Base-by-base conservation (phyloP, 2,797 vertebrate genomes). In the Phaenicophaeus curvirostris region DNA sequence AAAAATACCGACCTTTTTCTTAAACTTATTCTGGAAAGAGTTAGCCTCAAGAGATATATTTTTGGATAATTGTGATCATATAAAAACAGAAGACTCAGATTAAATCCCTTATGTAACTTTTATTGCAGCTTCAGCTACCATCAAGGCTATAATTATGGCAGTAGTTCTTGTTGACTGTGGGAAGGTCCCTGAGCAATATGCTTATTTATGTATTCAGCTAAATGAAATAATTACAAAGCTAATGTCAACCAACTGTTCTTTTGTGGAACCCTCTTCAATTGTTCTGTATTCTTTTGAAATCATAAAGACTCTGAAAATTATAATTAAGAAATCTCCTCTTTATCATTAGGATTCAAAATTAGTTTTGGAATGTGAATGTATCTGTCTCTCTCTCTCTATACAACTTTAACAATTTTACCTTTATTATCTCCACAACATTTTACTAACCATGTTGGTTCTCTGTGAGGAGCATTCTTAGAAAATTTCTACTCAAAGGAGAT, bases 141-240 rank as follows among this genome's bases (percentile, higher is more conserved):
- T 24, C 42, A 95, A 96, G 63, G 63, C 84, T 94, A 16, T 96
- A 96, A 94, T 96, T 95, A 92, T 69, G 71, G 80, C 66, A 85
- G 35, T 75, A 90, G 84, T 63, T 92, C 94, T 82, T 65, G 51
- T 73, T 96, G 90, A 85, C 71, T 87, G 41, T 44, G 28, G 86
- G 76, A 89, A 90, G 81, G 86, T 95, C 90, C 81, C 84, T 85
- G 77, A 95, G 90, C 80, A 96, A 88, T 23, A 31, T 73, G 21
- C 84, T 85, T 90, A 82, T 92, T 94, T 93, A 85, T 85, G 51
- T 79, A 79, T 93, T 90, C 89, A 85, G 63, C 1, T 7, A 93
- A 95, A 95, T 96, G 77, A 90, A 94, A 89, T 93, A 95, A 96
- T 95, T 96, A 59, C 58, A 87, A 84, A 73, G 51, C 67, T 76